Conservation (phyloP, 2,888 invertebrate species). For the Sminthurides aquaticus region DNA sequence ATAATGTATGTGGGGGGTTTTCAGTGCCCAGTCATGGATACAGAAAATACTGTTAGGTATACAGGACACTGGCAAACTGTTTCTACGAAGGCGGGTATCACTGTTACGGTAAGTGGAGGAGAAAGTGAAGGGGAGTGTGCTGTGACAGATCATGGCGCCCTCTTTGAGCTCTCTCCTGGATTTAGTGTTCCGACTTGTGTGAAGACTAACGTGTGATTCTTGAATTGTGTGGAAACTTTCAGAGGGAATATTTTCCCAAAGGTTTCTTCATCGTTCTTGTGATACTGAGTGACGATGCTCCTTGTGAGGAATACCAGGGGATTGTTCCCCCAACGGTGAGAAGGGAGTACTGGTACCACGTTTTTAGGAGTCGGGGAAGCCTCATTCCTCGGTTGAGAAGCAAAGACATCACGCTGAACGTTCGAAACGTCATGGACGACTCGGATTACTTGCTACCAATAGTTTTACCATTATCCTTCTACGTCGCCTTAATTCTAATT, state of each 20-base stretch:
- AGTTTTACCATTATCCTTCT: constrained; percentile 7
- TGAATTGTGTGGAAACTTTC: background rate
- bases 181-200: background rate
- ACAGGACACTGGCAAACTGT: constrained; percentile 33
- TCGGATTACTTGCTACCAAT: constrained; percentile 12
- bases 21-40: no score
- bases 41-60: constrained; percentile 18
- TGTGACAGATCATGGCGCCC: no score
- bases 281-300: constrained; percentile 23
- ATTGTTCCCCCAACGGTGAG: constrained; percentile 9
- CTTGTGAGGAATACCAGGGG: constrained; percentile 11
- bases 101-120: constrained; percentile 25
- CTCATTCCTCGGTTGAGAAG: background rate
- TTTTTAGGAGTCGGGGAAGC: background rate
- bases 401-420: constrained; percentile 2
- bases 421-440: constrained; percentile 11
- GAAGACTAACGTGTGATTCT: background rate
- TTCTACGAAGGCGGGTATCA: constrained; percentile 33
- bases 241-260: constrained; percentile 20
- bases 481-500: background rate
- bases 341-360: constrained; percentile 3
- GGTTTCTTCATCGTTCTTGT: constrained; percentile 38
- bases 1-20: no score
- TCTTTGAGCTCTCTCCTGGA: background rate
- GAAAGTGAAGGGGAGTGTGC: background rate